Percentiles rank a stretch among this genome's conserved stretches.
phyloP scores from a whole-genome alignment of 1,140 invertebrate genomes.

The Drosophila melanogaster region DNA sequence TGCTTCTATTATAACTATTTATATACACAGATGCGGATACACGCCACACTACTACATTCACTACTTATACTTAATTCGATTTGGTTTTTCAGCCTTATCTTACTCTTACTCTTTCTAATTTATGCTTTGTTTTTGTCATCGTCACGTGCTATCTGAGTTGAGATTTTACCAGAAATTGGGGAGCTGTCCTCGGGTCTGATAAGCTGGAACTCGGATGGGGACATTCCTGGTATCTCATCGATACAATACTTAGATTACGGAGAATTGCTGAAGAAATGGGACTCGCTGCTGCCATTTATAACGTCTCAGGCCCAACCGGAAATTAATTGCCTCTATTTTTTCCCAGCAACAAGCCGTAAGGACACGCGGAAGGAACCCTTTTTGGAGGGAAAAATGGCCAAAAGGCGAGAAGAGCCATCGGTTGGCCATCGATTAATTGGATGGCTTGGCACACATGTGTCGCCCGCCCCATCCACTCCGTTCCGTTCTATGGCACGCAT shows the following conservation, averaged over 20 bases:
- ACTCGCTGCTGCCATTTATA: constrained; percentile 12
- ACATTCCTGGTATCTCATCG: constrained; percentile 20
- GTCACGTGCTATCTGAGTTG: constrained; percentile 53
- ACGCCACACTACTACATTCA: constrained; percentile 10
- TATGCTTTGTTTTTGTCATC: constrained; percentile 71
- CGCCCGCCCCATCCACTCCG: background rate
- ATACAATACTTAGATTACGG: constrained; percentile 1
- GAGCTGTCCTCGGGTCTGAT: constrained; percentile 26
- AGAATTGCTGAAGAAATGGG: constrained; percentile 6
- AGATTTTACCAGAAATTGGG: constrained; percentile 8
- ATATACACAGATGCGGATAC: constrained; percentile 4
- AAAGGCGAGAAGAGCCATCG: constrained; percentile 39
- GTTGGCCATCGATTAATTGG: constrained; percentile 78
- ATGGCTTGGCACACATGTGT: constrained; percentile 45
- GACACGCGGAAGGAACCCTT: constrained; percentile 42
- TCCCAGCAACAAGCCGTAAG: constrained; percentile 16
- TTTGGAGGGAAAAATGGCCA: constrained; percentile 10
- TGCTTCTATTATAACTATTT: constrained; percentile 76
- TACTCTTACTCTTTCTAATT: constrained; percentile 54
- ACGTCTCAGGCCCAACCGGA: constrained; percentile 40
- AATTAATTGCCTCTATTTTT: constrained; percentile 51
- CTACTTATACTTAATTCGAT: constrained; percentile 79
- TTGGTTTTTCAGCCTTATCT: constrained; percentile 20
- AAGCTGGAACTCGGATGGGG: constrained; percentile 21
- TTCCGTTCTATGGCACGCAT: constrained; percentile 37